A percentile compares a stretch with the other conserved stretches of the same genome.
Conservation (phyloP, 2,797 vertebrate genomes). For the Carcharodon carcharias region DNA sequence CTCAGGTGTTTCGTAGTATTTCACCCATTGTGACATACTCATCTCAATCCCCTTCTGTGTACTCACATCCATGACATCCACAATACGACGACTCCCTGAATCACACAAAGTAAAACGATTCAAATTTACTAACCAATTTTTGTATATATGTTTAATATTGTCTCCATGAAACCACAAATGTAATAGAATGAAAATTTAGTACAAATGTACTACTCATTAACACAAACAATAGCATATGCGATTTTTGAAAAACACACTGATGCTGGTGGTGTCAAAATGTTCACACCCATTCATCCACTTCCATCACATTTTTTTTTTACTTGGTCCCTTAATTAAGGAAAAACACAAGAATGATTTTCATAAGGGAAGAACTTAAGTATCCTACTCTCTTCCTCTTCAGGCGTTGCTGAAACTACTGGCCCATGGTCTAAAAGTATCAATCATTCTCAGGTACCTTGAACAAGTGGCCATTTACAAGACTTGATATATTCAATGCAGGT, state of each 20-base stretch:
- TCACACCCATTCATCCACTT: neutral
- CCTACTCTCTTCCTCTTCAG: neutral
- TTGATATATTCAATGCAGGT: neutral
- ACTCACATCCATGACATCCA: slow-evolving; percentile 33
- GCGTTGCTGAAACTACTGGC: neutral
- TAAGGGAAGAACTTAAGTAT: neutral
- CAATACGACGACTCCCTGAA: slow-evolving; percentile 25
- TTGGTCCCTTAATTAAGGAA: neutral
- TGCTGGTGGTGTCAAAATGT: neutral
- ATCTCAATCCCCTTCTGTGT: slow-evolving; percentile 35
- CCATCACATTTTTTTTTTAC: neutral
- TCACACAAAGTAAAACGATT: neutral
- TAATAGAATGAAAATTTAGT: neutral
- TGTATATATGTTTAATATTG: neutral
- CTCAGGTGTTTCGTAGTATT: slow-evolving; percentile 89
- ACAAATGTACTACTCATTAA: neutral
- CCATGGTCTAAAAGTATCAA: neutral
- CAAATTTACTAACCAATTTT: neutral
- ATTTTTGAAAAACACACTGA: neutral
- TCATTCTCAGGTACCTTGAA: neutral
- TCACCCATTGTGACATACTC: slow-evolving; percentile 58
- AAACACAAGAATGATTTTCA: neutral
- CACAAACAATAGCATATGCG: neutral
- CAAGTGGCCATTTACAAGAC: neutral
- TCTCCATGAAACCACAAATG: neutral